phyloP scores from a whole-genome alignment of 1,140 invertebrate species.

The Ceratoteleas bidentatus region DNA sequence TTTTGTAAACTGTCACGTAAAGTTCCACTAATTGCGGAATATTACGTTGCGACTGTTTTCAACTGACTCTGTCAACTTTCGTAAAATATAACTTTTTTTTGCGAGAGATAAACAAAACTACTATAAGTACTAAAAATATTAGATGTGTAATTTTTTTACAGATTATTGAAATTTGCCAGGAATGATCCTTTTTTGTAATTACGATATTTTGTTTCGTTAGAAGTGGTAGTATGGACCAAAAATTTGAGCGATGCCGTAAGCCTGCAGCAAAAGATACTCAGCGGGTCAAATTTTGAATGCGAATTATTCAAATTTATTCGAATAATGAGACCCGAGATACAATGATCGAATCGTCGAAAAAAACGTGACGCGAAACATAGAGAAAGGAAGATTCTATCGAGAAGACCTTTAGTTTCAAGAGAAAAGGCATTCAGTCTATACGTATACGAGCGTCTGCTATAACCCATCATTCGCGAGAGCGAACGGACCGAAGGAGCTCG shows the following conservation, averaged over 20 bases:
- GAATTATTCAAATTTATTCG: neutral
- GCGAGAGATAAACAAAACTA: no score
- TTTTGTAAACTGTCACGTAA: no score
- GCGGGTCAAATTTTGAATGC: neutral
- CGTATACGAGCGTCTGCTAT: constrained; percentile 53
- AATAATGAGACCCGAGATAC: constrained; percentile 26
- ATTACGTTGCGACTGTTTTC: no score
- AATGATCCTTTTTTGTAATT: no score
- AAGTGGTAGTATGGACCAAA: neutral
- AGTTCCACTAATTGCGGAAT: no score
- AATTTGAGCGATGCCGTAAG: neutral
- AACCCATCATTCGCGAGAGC: constrained; percentile 60
- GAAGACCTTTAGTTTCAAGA: constrained; percentile 72
- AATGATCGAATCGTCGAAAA: constrained; percentile 59
- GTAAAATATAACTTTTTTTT: no score
- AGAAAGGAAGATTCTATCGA: constrained; percentile 74
- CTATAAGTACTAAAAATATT: no score
- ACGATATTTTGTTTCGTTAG: no score
- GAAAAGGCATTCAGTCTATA: constrained; percentile 67
- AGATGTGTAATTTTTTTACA: no score
- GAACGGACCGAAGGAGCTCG: constrained; percentile 38
- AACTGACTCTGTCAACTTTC: no score
- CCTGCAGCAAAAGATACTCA: neutral
- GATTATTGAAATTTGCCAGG: no score
- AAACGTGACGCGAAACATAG: constrained; percentile 71